phyloP scores from a whole-genome alignment of 2,888 invertebrate genomes.

The Scaptomyza parva region DNA sequence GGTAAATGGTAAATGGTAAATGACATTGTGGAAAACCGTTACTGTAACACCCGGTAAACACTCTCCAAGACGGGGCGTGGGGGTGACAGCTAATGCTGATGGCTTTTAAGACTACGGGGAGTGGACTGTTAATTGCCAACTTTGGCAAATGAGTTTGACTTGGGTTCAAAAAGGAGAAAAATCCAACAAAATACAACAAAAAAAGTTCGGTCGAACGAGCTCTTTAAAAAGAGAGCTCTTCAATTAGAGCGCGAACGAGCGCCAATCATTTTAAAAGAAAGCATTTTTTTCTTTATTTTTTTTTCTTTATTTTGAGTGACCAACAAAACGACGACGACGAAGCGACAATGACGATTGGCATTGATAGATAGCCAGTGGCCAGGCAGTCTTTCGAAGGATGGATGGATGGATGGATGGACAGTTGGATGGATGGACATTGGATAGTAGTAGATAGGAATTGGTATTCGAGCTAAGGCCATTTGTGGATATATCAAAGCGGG shows the following conservation, averaged over 20 bases:
- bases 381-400: background rate
- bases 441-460: constrained; percentile 39
- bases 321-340: constrained; percentile 16
- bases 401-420: constrained; percentile 7
- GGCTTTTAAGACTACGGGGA: constrained; percentile 2
- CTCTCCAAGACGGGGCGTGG: constrained; percentile 14
- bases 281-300: constrained; percentile 44
- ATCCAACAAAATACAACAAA: constrained; percentile 1
- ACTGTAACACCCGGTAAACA: too few species aligned
- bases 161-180: constrained; percentile 6
- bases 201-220: constrained; percentile 15
- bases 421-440: constrained; percentile 35
- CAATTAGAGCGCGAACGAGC: constrained; percentile 72
- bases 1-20: background rate
- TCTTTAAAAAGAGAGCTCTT: constrained; percentile 43
- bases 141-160: constrained; percentile 40
- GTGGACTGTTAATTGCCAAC: constrained; percentile 44
- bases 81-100: background rate
- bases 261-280: constrained; percentile 64
- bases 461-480: constrained; percentile 67
- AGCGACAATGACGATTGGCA: constrained; percentile 72
- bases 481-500: constrained; percentile 73
- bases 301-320: background rate
- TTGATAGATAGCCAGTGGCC: constrained; percentile 67
- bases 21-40: constrained; percentile 21